These are phyloP conservation scores for Craniophora ligustri DNA, from an alignment of 2,888 invertebrate species.

Conservation along the genomic window DNA sequence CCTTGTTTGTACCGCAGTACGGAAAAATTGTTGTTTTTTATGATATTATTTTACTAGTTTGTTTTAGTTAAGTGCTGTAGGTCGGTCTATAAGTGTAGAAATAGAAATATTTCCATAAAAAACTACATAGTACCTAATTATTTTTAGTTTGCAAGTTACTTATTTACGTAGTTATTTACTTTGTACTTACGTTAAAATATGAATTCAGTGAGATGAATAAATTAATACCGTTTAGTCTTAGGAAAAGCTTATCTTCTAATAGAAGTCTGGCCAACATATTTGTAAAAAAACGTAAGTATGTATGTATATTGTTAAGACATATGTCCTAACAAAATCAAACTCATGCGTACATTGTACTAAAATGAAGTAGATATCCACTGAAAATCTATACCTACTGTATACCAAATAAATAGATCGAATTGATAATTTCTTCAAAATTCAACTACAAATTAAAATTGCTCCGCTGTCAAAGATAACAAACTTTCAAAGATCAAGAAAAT, in stretches of 20 bases:
- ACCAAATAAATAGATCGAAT: background rate
- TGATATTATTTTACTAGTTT: slow-evolving; percentile 22
- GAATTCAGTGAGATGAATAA: no score
- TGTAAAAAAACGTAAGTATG: no score
- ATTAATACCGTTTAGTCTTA: no score
- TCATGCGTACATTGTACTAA: no score
- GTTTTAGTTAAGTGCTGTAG: slow-evolving; percentile 26
- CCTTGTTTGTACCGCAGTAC: slow-evolving; percentile 37
- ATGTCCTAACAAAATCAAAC: no score
- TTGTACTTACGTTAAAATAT: no score
- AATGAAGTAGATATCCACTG: no score
- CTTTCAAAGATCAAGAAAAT: slow-evolving; percentile 1
- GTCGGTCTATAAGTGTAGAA: background rate
- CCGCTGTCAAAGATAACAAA: background rate
- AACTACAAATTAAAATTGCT: background rate
- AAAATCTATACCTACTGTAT: no score
- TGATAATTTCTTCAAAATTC: background rate
- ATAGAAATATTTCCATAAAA: slow-evolving; percentile 7
- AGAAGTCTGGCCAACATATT: no score
- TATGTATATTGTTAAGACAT: no score
- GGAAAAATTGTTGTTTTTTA: slow-evolving; percentile 33
- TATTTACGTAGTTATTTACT: no score
- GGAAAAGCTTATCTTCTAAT: no score
- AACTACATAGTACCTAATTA: background rate
- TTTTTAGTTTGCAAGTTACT: background rate